These are phyloP conservation scores for Eumacrocentrus americanus DNA, from an alignment of 2,888 invertebrate genomes.

Conservation along the genomic window DNA sequence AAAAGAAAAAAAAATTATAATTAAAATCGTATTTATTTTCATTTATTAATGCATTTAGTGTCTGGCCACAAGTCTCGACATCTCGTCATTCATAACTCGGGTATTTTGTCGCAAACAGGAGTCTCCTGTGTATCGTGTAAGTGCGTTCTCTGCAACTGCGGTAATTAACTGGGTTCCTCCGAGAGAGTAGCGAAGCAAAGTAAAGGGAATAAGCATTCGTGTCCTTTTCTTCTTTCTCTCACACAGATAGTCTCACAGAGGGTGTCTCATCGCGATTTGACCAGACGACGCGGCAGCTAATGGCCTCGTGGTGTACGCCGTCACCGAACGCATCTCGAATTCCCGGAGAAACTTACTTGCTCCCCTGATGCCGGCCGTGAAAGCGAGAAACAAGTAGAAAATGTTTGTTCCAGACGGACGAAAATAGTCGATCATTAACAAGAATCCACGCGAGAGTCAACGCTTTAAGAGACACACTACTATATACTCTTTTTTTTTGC, in stretches of 20 bases:
- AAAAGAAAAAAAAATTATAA: not conserved
- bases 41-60: not conserved
- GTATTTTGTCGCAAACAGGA: conserved; percentile 47
- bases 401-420: conserved; percentile 24
- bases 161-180: conserved; percentile 40
- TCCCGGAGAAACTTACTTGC: conserved; percentile 11
- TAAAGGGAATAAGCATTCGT: conserved; percentile 23
- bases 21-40: too few species aligned
- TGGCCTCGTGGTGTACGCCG: conserved; percentile 34
- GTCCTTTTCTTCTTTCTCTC: conserved; percentile 13
- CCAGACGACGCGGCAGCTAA: conserved; percentile 29
- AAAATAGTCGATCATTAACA: conserved; percentile 26
- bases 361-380: not conserved
- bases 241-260: conserved; percentile 10
- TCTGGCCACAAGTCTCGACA: conserved; percentile 33
- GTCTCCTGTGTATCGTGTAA: conserved; percentile 46
- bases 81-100: conserved; percentile 37
- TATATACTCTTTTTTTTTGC: not conserved
- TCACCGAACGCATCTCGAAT: conserved; percentile 19
- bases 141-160: conserved; percentile 34
- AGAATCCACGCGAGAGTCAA: conserved; percentile 12
- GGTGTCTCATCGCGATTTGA: conserved; percentile 21
- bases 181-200: conserved; percentile 14
- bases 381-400: conserved; percentile 17
- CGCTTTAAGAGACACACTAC: not conserved